Evolutionary conservation across 2,888 invertebrate genomes (phyloP).

Genomic region (Latheticus oryzae): DNA sequence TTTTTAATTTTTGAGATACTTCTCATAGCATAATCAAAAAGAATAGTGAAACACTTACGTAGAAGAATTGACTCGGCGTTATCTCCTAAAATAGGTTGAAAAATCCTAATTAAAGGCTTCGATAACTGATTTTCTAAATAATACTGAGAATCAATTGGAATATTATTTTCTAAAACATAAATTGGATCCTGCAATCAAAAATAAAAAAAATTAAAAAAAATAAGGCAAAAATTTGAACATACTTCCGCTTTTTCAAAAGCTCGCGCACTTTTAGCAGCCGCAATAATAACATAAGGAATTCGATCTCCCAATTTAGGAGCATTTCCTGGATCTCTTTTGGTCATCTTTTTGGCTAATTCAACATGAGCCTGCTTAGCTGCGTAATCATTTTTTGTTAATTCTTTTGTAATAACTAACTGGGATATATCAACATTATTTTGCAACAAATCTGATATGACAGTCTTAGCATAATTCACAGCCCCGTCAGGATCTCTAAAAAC

Average conservation of each 20-base stretch:
- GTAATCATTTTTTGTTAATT: constrained; percentile 96
- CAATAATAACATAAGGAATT: constrained; percentile 95
- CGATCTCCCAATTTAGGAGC: constrained; percentile 98
- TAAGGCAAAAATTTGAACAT: constrained; percentile 26
- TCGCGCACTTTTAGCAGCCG: constrained; percentile 92
- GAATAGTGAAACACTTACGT: constrained; percentile 67
- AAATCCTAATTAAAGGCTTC: constrained; percentile 95
- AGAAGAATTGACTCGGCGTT: constrained; percentile 94
- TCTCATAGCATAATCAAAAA: neutral
- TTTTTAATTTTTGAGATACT: neutral
- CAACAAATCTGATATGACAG: constrained; percentile 93
- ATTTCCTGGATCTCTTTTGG: constrained; percentile 95
- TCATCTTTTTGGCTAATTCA: constrained; percentile 96
- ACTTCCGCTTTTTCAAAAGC: constrained; percentile 97
- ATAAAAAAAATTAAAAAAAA: constrained; percentile 2
- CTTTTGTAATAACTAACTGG: constrained; percentile 96
- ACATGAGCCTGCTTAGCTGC: constrained; percentile 98
- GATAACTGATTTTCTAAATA: constrained; percentile 98
- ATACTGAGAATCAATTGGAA: constrained; percentile 97
- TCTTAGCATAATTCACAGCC: constrained; percentile 86
- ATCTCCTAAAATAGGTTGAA: constrained; percentile 97
- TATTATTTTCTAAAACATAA: constrained; percentile 96
- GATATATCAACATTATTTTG: constrained; percentile 99
- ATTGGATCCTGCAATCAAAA: constrained; percentile 81
- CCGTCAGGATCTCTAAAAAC: constrained; percentile 94